Conservation (phyloP, 2,888 invertebrate genomes). For the Drosophila neutralis region DNA sequence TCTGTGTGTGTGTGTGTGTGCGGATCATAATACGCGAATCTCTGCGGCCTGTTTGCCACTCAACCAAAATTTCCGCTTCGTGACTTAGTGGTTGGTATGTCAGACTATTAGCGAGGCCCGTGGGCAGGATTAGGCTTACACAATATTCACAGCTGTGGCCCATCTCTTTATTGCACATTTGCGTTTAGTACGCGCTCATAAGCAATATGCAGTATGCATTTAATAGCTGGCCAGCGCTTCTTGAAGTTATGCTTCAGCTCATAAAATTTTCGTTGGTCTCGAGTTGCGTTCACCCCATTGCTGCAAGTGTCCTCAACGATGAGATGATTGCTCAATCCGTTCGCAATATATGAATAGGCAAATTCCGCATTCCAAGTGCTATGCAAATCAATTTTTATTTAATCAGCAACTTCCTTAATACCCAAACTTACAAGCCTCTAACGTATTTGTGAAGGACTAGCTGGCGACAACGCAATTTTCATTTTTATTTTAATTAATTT, state of each 20-base stretch:
- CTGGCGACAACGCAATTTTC: background rate
- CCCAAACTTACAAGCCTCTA: background rate
- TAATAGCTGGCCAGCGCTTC: constrained; percentile 28
- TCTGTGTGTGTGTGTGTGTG: background rate
- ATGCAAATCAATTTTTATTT: background rate
- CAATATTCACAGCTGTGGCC: constrained; percentile 39
- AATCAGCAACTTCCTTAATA: background rate
- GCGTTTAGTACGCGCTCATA: constrained; percentile 2
- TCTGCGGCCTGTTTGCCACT: constrained; percentile 28
- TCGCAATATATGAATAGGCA: constrained; percentile 15
- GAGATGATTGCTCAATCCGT: constrained; percentile 26
- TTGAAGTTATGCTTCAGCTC: constrained; percentile 19
- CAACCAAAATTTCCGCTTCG: constrained; percentile 68
- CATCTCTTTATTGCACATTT: constrained; percentile 33
- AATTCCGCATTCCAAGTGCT: constrained; percentile 54
- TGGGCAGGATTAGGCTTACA: constrained; percentile 64
- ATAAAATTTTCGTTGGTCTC: constrained; percentile 13
- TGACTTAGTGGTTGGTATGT: constrained; percentile 33
- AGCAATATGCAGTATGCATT: background rate
- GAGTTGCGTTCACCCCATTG: background rate
- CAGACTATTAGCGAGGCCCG: constrained; percentile 14
- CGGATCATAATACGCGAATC: constrained; percentile 33
- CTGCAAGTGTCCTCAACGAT: constrained; percentile 17
- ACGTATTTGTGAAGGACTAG: background rate
- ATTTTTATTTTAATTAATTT: background rate